phyloP scores from a whole-genome alignment of 2,113 vertebrate species.

The Podarcis muralis region DNA sequence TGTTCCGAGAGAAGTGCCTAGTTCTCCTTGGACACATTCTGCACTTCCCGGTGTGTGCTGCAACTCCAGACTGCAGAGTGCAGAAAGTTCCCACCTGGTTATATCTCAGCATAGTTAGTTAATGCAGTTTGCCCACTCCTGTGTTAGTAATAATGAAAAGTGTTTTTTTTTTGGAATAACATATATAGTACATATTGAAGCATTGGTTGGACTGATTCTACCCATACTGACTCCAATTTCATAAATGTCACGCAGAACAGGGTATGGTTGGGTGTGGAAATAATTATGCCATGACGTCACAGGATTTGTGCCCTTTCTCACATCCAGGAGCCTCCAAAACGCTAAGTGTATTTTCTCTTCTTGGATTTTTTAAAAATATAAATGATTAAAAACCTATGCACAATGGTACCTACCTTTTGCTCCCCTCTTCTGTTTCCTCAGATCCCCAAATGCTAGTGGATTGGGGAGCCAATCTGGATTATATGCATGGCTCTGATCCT shows the following conservation, averaged over 20 bases:
- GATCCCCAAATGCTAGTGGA: neutral
- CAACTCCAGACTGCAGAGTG: neutral
- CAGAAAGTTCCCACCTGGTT: neutral
- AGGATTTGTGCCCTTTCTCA: neutral
- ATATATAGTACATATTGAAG: neutral
- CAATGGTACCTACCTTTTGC: rapidly evolving
- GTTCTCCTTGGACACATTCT: neutral
- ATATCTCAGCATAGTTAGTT: neutral
- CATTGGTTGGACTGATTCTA: neutral
- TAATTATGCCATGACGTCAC: neutral
- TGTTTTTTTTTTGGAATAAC: neutral
- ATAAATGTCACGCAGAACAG: neutral
- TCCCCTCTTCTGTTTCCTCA: neutral
- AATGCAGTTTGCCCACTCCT: neutral
- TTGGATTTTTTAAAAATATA: neutral
- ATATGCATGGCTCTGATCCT: too few species aligned
- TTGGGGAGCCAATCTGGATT: too few species aligned
- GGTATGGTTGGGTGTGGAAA: neutral
- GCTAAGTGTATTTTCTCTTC: neutral
- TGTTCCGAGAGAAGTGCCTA: neutral
- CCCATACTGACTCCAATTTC: neutral
- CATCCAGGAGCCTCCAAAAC: neutral
- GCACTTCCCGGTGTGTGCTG: neutral
- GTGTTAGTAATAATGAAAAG: neutral
- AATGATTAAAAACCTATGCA: neutral